phyloP scores from a whole-genome alignment of 64 coral and sea anemone species.

The Dendronephthya gigantea region DNA sequence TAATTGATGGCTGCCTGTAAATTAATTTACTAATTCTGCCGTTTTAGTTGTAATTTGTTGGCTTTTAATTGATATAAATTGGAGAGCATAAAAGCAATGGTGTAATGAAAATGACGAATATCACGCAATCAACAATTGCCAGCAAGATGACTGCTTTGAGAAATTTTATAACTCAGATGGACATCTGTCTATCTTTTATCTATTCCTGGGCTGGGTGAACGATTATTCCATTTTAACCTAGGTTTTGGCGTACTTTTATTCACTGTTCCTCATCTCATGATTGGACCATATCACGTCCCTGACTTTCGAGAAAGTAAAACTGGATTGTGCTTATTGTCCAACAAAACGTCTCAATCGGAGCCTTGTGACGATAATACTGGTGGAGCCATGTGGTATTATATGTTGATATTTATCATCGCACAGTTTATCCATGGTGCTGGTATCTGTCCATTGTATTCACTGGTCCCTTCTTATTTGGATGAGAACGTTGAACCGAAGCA shows the following conservation, averaged over 20 bases:
- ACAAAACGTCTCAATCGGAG: not conserved
- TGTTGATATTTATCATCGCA: not conserved
- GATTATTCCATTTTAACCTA: not conserved
- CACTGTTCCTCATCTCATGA: not conserved
- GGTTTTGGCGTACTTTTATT: not conserved
- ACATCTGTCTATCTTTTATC: not conserved
- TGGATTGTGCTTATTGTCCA: not conserved
- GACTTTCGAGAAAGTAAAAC: not conserved
- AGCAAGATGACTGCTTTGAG: too few relatives aligned
- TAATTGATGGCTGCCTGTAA: too few relatives aligned
- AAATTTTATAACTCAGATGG: too few relatives aligned
- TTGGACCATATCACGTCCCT: not conserved
- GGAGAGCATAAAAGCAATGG: too few relatives aligned
- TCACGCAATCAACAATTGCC: too few relatives aligned
- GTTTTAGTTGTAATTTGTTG: too few relatives aligned
- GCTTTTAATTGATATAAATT: too few relatives aligned
- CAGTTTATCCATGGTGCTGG: not conserved
- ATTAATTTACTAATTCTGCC: too few relatives aligned
- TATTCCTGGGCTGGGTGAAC: not conserved
- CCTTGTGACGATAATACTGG: not conserved
- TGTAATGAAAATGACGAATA: too few relatives aligned
- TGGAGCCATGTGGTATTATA: not conserved
- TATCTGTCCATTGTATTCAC: not conserved
- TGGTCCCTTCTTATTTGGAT: not conserved
- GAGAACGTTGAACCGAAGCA: not conserved